These are phyloP conservation scores for Plebejus anna DNA, from an alignment of 2,888 invertebrate genomes.

Conservation along the genomic window DNA sequence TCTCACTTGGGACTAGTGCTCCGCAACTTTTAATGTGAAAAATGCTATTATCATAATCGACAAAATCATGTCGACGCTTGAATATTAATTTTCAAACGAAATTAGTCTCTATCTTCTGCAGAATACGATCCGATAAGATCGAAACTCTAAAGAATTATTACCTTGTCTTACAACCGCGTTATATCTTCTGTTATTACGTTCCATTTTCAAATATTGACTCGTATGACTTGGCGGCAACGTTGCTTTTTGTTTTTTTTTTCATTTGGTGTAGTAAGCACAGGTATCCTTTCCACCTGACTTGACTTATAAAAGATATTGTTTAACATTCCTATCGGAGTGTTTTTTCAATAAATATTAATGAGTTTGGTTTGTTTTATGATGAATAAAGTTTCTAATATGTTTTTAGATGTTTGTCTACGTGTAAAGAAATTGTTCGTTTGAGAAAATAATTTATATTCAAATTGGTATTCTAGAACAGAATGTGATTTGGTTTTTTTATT, in stretches of 20 bases:
- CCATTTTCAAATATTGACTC: conserved; percentile 41
- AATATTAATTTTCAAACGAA: conserved; percentile 31
- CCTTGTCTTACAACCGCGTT: conserved; percentile 35
- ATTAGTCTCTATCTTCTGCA: conserved; percentile 33
- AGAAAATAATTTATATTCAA: conserved; percentile 23
- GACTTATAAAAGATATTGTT: conserved; percentile 55
- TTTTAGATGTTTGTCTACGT: conserved; percentile 36
- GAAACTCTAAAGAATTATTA: not conserved
- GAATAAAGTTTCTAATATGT: conserved; percentile 54
- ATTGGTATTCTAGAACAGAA: not conserved
- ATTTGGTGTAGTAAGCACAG: conserved; percentile 33
- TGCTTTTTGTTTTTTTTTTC: conserved; percentile 35
- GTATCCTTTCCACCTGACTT: conserved; percentile 46
- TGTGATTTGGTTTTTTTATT: not conserved
- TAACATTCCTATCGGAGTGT: conserved; percentile 51
- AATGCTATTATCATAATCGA: conserved; percentile 71
- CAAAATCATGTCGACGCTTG: conserved; percentile 36
- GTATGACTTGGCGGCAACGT: conserved; percentile 34
- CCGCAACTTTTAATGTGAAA: conserved; percentile 75
- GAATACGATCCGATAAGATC: conserved; percentile 29
- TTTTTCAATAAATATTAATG: conserved; percentile 65
- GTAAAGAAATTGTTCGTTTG: conserved; percentile 29
- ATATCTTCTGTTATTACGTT: conserved; percentile 35
- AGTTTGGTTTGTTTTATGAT: conserved; percentile 54
- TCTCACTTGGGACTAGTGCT: conserved; percentile 42